Conservation (phyloP, 2,113 vertebrate species). For the Hippoglossus stenolepis region DNA sequence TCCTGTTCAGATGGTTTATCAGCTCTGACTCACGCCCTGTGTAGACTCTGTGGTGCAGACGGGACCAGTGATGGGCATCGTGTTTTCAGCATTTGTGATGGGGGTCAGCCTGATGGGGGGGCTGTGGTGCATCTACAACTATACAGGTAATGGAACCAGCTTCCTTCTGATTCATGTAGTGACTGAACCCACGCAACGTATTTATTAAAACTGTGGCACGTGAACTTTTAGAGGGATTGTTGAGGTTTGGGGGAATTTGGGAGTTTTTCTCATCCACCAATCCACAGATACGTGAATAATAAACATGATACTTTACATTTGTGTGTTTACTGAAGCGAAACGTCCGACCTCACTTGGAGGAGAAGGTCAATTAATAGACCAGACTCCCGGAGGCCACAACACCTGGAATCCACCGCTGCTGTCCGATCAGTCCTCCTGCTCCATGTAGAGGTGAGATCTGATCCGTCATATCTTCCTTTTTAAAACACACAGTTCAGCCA, state of each 20-base stretch:
- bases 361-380: conserved; percentile 35
- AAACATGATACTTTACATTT: background rate
- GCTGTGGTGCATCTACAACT: conserved; percentile 83
- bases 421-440: conserved; percentile 67
- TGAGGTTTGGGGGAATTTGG: background rate
- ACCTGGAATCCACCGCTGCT: conserved; percentile 28
- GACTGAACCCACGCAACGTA: too few species aligned
- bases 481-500: background rate
- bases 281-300: too few species aligned
- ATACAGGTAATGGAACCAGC: conserved; percentile 73
- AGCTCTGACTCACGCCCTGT: background rate
- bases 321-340: conserved; percentile 41
- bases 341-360: conserved; percentile 5
- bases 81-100: conserved; percentile 82
- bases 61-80: conserved; percentile 72
- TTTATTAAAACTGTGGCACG: too few species aligned
- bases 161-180: too few species aligned
- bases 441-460: conserved; percentile 74
- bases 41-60: conserved; percentile 62
- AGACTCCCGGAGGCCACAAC: background rate
- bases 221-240: background rate
- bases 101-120: conserved; percentile 80
- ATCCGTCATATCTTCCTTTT: background rate
- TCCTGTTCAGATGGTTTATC: background rate
- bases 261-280: too few species aligned